Conservation (phyloP, 2,888 invertebrate genomes). For the Smittia sp. region DNA sequence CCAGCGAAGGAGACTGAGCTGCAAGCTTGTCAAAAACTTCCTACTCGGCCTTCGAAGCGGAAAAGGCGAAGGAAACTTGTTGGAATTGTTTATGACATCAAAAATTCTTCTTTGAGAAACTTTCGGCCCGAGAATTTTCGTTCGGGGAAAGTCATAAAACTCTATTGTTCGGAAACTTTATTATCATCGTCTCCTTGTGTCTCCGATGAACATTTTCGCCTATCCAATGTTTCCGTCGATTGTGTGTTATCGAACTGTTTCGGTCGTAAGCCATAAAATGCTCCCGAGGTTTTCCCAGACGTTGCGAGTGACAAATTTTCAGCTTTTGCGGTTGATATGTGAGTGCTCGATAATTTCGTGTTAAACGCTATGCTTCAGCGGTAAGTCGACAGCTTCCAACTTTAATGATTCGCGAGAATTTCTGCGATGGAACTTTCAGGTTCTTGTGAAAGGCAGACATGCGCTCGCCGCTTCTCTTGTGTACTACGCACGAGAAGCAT, state of each 20-base stretch:
- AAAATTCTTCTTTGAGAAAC: neutral
- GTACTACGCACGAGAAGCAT: conserved; percentile 1
- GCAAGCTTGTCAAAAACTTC: neutral
- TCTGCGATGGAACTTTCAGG: no score
- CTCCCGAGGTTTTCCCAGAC: no score
- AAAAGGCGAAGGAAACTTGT: neutral
- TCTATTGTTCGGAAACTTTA: neutral
- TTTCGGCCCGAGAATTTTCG: neutral
- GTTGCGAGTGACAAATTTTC: no score
- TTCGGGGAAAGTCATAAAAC: neutral
- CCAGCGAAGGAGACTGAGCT: no score
- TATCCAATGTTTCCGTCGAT: no score
- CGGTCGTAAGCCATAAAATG: conserved; percentile 29
- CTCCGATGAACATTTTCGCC: no score
- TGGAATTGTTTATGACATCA: neutral
- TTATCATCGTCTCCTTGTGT: neutral
- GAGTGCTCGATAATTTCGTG: neutral
- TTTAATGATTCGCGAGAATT: neutral
- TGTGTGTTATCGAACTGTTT: conserved; percentile 12
- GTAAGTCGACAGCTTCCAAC: neutral
- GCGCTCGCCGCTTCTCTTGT: neutral
- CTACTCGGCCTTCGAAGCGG: no score
- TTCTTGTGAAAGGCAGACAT: neutral
- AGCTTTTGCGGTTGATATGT: no score
- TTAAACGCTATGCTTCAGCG: neutral